A percentile compares a stretch with the other conserved stretches of the same genome.
These are phyloP conservation scores for Idaea straminata DNA, from an alignment of 2,888 invertebrate species.

Conservation along the genomic window DNA sequence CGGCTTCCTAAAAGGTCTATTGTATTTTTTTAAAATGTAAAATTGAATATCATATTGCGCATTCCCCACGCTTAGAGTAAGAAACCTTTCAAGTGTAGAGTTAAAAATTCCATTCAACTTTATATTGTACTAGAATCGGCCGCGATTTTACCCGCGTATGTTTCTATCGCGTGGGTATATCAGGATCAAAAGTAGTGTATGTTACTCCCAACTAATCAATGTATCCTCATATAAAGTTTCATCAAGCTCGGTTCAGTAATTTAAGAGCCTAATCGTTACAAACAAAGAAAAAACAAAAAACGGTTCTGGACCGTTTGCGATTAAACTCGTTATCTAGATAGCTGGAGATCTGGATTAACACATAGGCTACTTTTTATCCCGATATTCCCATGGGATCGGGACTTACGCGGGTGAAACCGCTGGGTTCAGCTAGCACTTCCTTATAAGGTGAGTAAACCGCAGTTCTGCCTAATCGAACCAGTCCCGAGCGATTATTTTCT, in stretches of 20 bases:
- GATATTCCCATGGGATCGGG: no score
- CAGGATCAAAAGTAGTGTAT: no score
- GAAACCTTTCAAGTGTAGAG: conserved; percentile 45
- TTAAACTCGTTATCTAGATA: no score
- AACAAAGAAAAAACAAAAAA: no score
- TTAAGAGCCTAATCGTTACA: no score
- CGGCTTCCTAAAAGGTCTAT: conserved; percentile 13
- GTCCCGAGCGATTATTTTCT: not conserved
- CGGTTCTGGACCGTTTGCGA: no score
- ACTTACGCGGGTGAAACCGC: not conserved
- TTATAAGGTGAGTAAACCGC: not conserved
- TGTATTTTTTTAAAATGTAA: conserved; percentile 1
- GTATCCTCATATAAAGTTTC: no score
- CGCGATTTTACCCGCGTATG: no score
- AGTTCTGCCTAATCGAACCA: not conserved
- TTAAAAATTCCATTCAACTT: not conserved
- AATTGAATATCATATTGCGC: conserved; percentile 21
- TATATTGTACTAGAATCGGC: not conserved
- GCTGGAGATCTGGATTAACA: not conserved
- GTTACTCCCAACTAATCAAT: no score
- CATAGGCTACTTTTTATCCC: not conserved
- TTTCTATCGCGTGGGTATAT: no score
- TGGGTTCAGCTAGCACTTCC: not conserved
- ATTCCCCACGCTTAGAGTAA: conserved; percentile 17
- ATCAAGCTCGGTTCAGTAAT: no score